A percentile compares a stretch with the other conserved stretches of the same genome.
These are phyloP conservation scores for Channa argus DNA, from an alignment of 2,113 vertebrate species.

Conservation along the genomic window DNA sequence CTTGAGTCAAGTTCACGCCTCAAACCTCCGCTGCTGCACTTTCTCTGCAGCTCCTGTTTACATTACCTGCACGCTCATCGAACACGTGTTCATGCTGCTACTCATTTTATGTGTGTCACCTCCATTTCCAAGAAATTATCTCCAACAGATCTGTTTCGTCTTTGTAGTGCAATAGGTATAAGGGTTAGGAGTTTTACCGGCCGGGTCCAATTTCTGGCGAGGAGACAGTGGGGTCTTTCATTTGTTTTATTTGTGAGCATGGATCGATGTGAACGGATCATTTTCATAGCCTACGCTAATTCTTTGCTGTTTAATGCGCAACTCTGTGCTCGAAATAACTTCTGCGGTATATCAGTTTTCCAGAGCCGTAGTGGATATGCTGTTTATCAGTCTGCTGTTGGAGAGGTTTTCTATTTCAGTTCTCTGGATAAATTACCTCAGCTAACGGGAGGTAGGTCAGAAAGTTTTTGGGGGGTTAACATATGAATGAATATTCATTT, in stretches of 20 bases:
- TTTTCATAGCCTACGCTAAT: slow-evolving; percentile 18
- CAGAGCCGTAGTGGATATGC: not conserved
- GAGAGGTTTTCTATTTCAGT: slow-evolving; percentile 15
- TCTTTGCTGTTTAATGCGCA: slow-evolving; percentile 1
- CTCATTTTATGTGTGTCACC: slow-evolving; percentile 17
- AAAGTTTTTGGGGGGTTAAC: not conserved
- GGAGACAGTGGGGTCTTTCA: not conserved
- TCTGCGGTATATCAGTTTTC: slow-evolving; percentile 27
- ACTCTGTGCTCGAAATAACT: slow-evolving; percentile 42
- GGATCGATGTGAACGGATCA: slow-evolving; percentile 35
- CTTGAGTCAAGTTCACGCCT: slow-evolving; percentile 14
- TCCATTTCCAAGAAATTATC: not conserved
- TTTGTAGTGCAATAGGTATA: not conserved
- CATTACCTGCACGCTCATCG: not conserved
- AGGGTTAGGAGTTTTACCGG: not conserved
- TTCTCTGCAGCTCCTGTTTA: slow-evolving; percentile 10
- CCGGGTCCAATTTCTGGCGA: not conserved
- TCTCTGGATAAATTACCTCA: slow-evolving; percentile 5
- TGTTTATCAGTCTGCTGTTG: not conserved
- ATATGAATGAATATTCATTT: no score
- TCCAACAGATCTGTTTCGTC: not conserved
- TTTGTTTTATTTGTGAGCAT: not conserved
- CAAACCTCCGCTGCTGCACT: not conserved
- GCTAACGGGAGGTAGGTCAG: not conserved
- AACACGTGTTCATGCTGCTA: not conserved